Evolutionary conservation across 2,888 invertebrate genomes (phyloP).

Genomic region (Gerris lacustris): DNA sequence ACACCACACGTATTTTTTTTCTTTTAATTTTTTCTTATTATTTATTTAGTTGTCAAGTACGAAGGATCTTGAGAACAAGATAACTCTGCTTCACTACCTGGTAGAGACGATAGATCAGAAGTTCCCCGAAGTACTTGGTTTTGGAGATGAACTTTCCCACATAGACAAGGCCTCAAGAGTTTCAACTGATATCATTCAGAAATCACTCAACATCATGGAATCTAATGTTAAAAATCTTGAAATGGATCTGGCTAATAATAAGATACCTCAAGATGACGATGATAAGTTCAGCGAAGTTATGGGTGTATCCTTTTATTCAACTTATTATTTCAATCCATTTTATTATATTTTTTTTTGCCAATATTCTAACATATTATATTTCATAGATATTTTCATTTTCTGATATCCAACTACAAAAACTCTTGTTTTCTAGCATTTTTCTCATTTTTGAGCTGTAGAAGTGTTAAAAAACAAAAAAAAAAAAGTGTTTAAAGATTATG

Average conservation of each 20-base stretch:
- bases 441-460: no score
- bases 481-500: no score
- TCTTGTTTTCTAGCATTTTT: no score
- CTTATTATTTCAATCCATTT: no score
- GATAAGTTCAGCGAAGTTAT: slow-evolving; percentile 78
- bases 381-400: no score
- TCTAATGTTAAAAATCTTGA: slow-evolving; percentile 75
- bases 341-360: no score
- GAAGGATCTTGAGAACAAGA: slow-evolving; percentile 87
- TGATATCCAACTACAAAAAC: no score
- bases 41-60: slow-evolving; percentile 58
- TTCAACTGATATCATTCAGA: slow-evolving; percentile 68
- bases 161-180: slow-evolving; percentile 49
- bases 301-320: slow-evolving; percentile 58
- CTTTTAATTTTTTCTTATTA: neutral
- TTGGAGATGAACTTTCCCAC: slow-evolving; percentile 80
- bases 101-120: slow-evolving; percentile 77
- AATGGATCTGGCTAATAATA: slow-evolving; percentile 75
- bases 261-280: slow-evolving; percentile 62
- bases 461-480: no score
- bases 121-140: slow-evolving; percentile 70
- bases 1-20: no score
- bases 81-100: slow-evolving; percentile 83
- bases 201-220: slow-evolving; percentile 73
- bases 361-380: no score